Conservation (phyloP, 2,113 vertebrate genomes). For the Rynchops niger region DNA sequence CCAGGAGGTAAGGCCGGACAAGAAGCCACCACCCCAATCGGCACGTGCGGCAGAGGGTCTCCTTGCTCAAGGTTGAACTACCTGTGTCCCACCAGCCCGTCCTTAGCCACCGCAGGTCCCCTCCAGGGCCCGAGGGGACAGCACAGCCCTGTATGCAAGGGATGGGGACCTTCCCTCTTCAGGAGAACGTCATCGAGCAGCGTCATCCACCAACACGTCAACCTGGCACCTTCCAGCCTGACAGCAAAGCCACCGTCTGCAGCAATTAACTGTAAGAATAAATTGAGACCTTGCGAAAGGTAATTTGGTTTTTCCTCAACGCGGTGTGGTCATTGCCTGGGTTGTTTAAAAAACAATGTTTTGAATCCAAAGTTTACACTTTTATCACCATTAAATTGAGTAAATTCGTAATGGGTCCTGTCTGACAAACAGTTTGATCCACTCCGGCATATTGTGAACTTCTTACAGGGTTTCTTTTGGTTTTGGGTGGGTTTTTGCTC, state of each 20-base stretch:
- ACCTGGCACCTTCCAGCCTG: slow-evolving; percentile 7
- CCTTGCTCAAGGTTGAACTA: neutral
- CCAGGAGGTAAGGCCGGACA: neutral
- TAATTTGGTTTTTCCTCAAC: neutral
- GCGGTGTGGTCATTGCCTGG: slow-evolving; percentile 12
- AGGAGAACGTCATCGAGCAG: neutral
- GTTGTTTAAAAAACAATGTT: neutral
- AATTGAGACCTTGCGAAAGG: neutral
- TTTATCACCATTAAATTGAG: neutral
- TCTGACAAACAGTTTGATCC: slow-evolving; percentile 42
- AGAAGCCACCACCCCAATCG: neutral
- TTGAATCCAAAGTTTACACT: slow-evolving; percentile 60
- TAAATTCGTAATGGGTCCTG: neutral
- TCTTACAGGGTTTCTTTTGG: neutral
- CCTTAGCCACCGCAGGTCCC: neutral
- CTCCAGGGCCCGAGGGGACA: neutral
- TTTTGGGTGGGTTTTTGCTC: neutral
- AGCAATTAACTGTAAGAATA: neutral
- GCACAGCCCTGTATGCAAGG: neutral
- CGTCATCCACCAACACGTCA: neutral
- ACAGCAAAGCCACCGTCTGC: neutral
- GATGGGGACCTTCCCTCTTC: neutral
- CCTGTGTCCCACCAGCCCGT: rapidly evolving
- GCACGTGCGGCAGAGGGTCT: neutral
- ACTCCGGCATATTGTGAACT: neutral